A percentile compares a stretch with the other conserved stretches of the same genome.
phyloP scores from a whole-genome alignment of 2,888 invertebrate species.

The Hemistola chrysoprasaria region DNA sequence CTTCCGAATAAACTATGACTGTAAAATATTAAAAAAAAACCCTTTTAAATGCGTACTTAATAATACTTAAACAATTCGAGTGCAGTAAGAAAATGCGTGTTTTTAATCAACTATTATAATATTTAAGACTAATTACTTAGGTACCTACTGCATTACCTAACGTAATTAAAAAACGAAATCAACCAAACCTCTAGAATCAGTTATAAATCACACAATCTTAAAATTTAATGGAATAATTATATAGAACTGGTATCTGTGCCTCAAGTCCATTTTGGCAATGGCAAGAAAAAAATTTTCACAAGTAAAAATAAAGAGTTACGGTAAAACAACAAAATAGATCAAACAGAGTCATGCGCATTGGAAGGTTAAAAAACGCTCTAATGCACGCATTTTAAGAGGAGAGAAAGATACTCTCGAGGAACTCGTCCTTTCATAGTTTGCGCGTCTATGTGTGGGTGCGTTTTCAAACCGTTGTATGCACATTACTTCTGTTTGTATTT shows the following conservation, averaged over 20 bases:
- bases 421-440: no score
- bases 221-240: constrained; percentile 44
- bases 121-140: constrained; percentile 16
- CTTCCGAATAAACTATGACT: constrained; percentile 41
- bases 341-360: no score
- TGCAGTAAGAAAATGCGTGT: constrained; percentile 18
- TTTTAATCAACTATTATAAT: constrained; percentile 18
- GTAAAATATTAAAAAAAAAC: constrained; percentile 40
- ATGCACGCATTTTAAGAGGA: no score
- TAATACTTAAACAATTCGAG: constrained; percentile 27
- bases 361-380: no score
- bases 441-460: no score
- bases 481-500: no score
- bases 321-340: no score
- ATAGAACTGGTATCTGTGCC: constrained; percentile 42
- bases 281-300: constrained; percentile 13
- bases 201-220: constrained; percentile 34
- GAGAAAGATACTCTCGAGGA: no score
- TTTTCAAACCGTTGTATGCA: no score
- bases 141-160: constrained; percentile 22
- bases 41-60: constrained; percentile 29
- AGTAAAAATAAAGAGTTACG: no score
- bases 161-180: constrained; percentile 26
- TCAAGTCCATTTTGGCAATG: constrained; percentile 5
- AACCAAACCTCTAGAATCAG: constrained; percentile 33